Evolutionary conservation across 2,797 vertebrate genomes (phyloP), one percentile per base, ranked within the genome.

Genomic region (Spatula clypeata): DNA sequence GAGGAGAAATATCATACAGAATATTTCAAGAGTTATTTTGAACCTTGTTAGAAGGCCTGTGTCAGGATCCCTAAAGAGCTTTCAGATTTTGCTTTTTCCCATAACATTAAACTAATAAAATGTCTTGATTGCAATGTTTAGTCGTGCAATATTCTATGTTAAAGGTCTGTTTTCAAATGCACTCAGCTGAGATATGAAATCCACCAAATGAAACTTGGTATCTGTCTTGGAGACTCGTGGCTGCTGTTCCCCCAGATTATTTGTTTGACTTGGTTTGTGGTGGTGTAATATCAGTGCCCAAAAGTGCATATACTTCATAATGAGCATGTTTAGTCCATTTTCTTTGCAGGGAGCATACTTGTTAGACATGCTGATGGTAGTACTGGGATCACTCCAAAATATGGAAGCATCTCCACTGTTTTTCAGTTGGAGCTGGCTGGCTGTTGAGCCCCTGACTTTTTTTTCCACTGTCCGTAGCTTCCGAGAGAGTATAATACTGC

Each of bases 251-350:
- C 27, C 4, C 1, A n/a, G 45, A 55, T 53, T 9, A n/a, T 24
- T 44, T 74, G 32, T 92, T 88, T 64, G 7, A 1, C 31, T 1
- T 65, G 0, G 0, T 49, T 75, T 6, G 1, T 2, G 31, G 18
- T 16, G 7, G 10, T 42, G 10, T 11, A 53, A 44, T 29, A 34
- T 49, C 44, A 23, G 24, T 55, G 34, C 4, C 32, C 38, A 14
- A 27, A 65, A 32, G 23, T 51, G 29, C 4, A 2, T 82, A 87
- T 85, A 32, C 47, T 79, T 77, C 49, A 49, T 3, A 45, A 17
- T 40, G 16, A 70, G 11, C n/a, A 8, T 18, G 31, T 36, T 51
- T 47, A 53, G 24, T 58, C 21, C 27, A 24, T 86, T 86, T 49
- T 36, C n/a, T 79, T 93, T 51, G 40, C 27, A 27, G 51, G 24